Base-by-base conservation (phyloP, 2,797 vertebrate species). In the Channallabes apus region DNA sequence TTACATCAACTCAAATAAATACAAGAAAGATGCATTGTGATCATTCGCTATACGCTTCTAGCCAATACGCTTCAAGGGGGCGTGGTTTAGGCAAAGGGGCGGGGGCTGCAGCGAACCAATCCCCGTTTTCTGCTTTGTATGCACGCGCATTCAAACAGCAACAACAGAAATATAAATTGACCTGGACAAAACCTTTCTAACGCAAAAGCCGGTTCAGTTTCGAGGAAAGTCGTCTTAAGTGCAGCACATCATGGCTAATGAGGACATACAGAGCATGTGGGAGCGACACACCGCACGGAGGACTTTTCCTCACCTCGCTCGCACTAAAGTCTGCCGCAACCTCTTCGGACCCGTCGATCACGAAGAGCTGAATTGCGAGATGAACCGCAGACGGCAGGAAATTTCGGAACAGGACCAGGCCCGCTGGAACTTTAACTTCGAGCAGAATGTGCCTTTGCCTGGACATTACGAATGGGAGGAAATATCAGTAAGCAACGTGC, bases 51-150 rank as follows among this genome's bases (percentile, higher is more conserved):
- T 61, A 54, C 35, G 22, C 24, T 24, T 65, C 32, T 46, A 46
- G 54, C 80, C 80, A 82, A 82, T 51, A 6, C 4, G 29, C 27
- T 8, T 3, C 9, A 1, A 2, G n/a, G 58, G 38, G 46, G 82
- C 18, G 82, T 64, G 80, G 81, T 54, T 24, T 65, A 4, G 65
- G 38, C 6, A 56, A 75, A 54, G 27, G 77, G 87, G 82, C 85
- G 73, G 85, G 73, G 85, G 62, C 54, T 85, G 11, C 14, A 35
- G 29, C 58, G 9, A 80, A 15, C 89, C 89, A 89, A 89, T 88
- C 82, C 32, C 79, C 32, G 38, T 29, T 46, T 54, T 77, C n/a
- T n/a, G n/a, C n/a, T n/a, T n/a, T 86, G 64, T 75, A 68, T 20
- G n/a, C 62, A 17, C 64, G 35, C 59, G 87, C 86, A 56, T 64